A percentile compares a stretch with the other conserved stretches of the same genome.
phyloP scores from a whole-genome alignment of 2,797 vertebrate genomes.

The Danio albolineatus region DNA sequence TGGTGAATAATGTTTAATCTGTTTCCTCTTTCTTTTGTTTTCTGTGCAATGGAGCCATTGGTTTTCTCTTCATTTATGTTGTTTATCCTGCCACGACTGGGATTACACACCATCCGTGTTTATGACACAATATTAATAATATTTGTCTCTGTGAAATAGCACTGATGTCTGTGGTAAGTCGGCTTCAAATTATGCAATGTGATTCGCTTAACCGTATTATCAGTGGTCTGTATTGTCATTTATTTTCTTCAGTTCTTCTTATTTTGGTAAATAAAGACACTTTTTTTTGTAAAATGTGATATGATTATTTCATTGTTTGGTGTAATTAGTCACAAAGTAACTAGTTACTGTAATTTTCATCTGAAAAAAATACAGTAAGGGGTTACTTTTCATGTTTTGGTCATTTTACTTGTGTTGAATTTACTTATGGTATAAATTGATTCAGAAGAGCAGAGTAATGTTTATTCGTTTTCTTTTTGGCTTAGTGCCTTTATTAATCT shows the following conservation, averaged over 20 bases:
- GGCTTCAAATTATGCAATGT: constrained; percentile 34
- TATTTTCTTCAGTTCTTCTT: not conserved
- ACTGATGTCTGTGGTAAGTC: constrained; percentile 53
- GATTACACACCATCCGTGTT: constrained; percentile 11
- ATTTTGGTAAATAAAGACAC: constrained; percentile 52
- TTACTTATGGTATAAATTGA: too few species aligned
- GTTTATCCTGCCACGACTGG: constrained; percentile 27
- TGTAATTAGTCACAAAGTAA: too few species aligned
- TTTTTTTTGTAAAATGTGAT: constrained; percentile 21
- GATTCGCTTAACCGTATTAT: constrained; percentile 31
- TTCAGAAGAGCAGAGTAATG: too few species aligned
- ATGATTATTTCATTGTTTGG: too few species aligned
- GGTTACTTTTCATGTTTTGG: too few species aligned
- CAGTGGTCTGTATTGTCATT: not conserved
- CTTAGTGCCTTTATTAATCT: too few species aligned
- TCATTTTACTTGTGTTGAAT: too few species aligned
- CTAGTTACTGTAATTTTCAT: too few species aligned
- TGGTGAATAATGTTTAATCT: not conserved
- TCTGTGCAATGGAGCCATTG: constrained; percentile 38
- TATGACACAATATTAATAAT: not conserved
- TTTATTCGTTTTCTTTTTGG: too few species aligned
- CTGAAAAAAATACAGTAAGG: too few species aligned
- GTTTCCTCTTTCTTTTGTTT: not conserved
- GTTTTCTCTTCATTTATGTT: constrained; percentile 27
- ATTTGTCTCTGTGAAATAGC: constrained; percentile 49